Base-by-base conservation (phyloP, 2,113 vertebrate species). In the Bothrops jararaca region DNA sequence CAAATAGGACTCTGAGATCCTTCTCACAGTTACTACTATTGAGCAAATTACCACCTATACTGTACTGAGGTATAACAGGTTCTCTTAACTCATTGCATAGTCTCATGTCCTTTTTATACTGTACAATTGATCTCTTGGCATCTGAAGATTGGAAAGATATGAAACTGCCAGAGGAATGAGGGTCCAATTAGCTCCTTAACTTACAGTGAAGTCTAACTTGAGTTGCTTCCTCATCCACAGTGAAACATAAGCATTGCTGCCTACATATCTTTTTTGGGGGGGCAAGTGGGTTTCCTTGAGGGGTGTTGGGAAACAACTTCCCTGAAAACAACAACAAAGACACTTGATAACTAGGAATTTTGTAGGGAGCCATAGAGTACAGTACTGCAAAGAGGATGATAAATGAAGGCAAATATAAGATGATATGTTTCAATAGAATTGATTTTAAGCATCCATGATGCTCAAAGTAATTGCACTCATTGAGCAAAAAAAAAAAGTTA, bases 401-500 rank as follows among this genome's bases (percentile, higher is more conserved):
- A 15, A 15, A 1, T n/a, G 29, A 69, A n/a, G 29, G 29, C 11
- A 69, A 69, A 69, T 69, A 69, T 69, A 69, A 69, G 29, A 69
- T 26, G 4, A 26, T 54, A 52, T 22, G 85, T 93, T 89, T 92
- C 93, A 95, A 92, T 91, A 6, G 22, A 64, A 12, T 93, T 89
- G 86, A 95, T 95, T 96, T 95, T 95, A 97, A 97, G 97, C 98
- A 97, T 99, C 98, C 97, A 96, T 98, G 98, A 97, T 96, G 97
- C 95, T 97, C 96, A 98, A 97, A 97, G 96, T 98, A 97, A 98
- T 97, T 96, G 97, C 94, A 98, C 98, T 97, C 98, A 98, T 98
- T 98, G 98, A 98, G 98, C 98, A 57, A 57, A 64, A 98, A 98
- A 99, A 99, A 99, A 99, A 99, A 94, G 96, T 97, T 96, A 96